These are phyloP conservation scores for Plectrocnemia conspersa DNA, from an alignment of 1,140 invertebrate species.

Conservation along the genomic window DNA sequence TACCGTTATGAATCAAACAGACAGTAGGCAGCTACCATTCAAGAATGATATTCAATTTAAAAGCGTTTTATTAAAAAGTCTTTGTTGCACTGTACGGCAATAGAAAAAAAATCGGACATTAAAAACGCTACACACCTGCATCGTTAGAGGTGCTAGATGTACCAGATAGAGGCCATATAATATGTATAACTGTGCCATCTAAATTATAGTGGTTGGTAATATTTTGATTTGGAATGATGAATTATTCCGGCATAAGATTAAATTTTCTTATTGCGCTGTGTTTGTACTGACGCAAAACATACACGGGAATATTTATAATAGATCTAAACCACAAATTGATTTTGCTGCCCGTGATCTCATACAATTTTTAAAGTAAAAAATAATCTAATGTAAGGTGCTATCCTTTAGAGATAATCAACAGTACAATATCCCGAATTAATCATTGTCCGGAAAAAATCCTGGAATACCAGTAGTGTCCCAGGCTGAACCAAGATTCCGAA, in stretches of 20 bases:
- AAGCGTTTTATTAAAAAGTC: constrained; percentile 28
- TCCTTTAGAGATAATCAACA: no score
- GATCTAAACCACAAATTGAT: no score
- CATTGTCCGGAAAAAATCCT: no score
- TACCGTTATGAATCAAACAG: constrained; percentile 21
- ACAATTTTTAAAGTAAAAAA: no score
- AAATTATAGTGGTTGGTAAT: constrained; percentile 24
- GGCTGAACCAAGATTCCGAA: no score
- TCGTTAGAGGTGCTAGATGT: constrained; percentile 22
- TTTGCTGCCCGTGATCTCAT: no score
- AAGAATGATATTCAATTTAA: constrained; percentile 33
- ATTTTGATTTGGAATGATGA: constrained; percentile 25
- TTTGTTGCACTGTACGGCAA: constrained; percentile 15
- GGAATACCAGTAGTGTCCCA: no score
- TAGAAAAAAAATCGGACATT: constrained; percentile 24
- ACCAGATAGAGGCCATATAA: no score
- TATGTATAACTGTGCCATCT: background rate
- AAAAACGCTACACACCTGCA: constrained; percentile 26
- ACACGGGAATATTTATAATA: no score
- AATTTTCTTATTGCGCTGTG: constrained; percentile 10
- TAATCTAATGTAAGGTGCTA: no score
- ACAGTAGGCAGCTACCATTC: constrained; percentile 15
- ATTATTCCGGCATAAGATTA: constrained; percentile 15
- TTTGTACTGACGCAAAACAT: no score
- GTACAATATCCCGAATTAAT: no score